These are phyloP conservation scores for Macheiramphus alcinus DNA, from an alignment of 2,113 vertebrate species.

Conservation along the genomic window DNA sequence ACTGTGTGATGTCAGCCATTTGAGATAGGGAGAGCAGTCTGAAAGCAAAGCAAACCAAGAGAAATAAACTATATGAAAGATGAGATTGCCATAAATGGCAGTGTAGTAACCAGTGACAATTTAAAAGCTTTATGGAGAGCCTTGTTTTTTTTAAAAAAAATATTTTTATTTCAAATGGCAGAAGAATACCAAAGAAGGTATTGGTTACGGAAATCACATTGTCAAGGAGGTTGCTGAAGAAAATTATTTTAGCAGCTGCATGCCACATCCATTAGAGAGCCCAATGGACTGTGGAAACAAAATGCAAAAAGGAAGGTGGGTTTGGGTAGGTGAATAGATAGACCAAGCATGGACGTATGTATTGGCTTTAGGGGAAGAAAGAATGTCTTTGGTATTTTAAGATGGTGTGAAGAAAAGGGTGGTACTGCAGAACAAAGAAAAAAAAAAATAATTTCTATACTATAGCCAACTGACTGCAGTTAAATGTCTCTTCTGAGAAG, in stretches of 20 bases:
- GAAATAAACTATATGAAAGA: neutral
- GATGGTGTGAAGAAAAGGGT: neutral
- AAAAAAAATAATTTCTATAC: neutral
- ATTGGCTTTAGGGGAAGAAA: neutral
- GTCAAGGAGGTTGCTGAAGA: neutral
- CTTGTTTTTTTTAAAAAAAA: neutral
- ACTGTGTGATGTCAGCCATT: neutral
- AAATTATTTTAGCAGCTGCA: neutral
- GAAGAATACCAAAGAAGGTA: neutral
- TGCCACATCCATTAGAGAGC: neutral
- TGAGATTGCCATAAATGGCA: neutral
- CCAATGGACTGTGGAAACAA: neutral
- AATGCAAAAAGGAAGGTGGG: neutral
- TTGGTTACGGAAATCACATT: neutral
- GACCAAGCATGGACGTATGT: accelerated
- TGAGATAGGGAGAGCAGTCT: neutral
- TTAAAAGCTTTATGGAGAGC: neutral
- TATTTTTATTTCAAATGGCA: neutral
- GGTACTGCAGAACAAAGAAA: neutral
- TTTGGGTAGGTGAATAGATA: neutral
- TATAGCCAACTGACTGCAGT: neutral
- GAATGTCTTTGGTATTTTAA: neutral
- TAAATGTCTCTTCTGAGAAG: neutral
- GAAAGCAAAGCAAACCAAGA: neutral
- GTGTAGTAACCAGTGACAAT: neutral